Conservation (phyloP, 2,113 vertebrate genomes). For the Leucoraja erinaceus region DNA sequence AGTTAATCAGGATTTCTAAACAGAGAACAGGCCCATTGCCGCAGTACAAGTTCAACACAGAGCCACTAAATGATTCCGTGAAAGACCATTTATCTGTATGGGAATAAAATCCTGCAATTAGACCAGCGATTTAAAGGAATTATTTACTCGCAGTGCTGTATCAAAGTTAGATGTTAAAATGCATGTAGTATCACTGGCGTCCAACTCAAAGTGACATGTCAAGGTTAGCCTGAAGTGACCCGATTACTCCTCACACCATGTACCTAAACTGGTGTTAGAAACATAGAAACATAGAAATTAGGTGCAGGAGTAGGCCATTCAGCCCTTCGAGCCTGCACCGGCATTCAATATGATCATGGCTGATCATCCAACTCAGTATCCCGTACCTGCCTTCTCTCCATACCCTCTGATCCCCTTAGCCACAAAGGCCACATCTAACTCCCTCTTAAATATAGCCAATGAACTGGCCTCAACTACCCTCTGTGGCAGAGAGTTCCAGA, state of each 20-base stretch:
- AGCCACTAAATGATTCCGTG: not conserved
- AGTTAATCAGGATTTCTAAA: slow-evolving; percentile 29
- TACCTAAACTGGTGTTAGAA: not conserved
- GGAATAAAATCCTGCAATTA: not conserved
- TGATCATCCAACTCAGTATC: no score
- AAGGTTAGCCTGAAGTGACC: not conserved
- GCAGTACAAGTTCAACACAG: not conserved
- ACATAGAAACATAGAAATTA: no score
- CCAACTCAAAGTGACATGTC: not conserved
- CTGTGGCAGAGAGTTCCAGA: no score
- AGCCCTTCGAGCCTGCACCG: no score
- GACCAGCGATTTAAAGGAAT: not conserved
- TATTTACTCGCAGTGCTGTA: not conserved
- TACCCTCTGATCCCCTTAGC: no score
- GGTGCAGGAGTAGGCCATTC: no score
- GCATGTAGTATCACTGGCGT: not conserved
- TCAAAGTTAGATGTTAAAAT: not conserved
- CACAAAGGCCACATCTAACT: no score
- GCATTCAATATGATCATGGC: no score
- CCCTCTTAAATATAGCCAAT: no score
- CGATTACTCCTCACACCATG: not conserved
- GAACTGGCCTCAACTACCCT: no score
- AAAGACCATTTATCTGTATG: not conserved
- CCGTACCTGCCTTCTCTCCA: no score
- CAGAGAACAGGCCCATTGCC: not conserved